Base-by-base conservation (phyloP, 2,888 invertebrate species). In the Corythucha ciliata region DNA sequence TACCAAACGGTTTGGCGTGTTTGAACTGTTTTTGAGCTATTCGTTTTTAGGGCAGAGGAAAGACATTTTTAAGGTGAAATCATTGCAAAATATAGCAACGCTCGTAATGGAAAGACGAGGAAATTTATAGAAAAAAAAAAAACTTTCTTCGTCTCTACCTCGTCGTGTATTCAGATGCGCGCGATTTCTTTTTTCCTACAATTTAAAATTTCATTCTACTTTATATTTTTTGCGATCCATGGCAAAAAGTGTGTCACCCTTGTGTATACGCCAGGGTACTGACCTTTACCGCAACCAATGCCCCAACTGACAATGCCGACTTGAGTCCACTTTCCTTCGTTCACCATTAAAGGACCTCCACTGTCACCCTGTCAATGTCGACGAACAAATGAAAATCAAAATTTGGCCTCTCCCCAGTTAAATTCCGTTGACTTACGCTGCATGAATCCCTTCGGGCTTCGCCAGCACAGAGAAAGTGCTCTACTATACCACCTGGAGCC, bases 231-330 rank as follows among this genome's bases (percentile, higher is more conserved):
- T 63, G 76, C 75, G 64, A 90, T 88, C 90, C 90, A 90, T 21
- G 84, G 82, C 61, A 87, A 68, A 72, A 88, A 84, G 60, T 81
- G 75, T 40, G 86, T 83, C 54, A 89, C 81, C 60, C 89, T 77
- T 0, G 89, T 86, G 68, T 91, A 91, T 3, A 91, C 90, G 14
- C 90, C 91, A 0, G 89, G 90, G 69, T 87, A 90, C 65, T 87
- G 87, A 18, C 88, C 88, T 70, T 89, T 88, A 50, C 89, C 89
- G 66, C 90, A 90, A 29, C 88, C 89, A 61, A 90, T 89, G 56
- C 90, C 90, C 88, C 89, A 90, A 12, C 88, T 88, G 18, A 90
- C 90, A 42, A 90, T 79, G 47, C 90, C 90, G 16, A 86, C 82
- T 70, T 89, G 89, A 0, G 78, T 81, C 82, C 87, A 88, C 54